A percentile compares a stretch with the other conserved stretches of the same genome.
Evolutionary conservation across 1,140 invertebrate genomes (phyloP).

Genomic region (Hermatobates lingyangjiaoensis): DNA sequence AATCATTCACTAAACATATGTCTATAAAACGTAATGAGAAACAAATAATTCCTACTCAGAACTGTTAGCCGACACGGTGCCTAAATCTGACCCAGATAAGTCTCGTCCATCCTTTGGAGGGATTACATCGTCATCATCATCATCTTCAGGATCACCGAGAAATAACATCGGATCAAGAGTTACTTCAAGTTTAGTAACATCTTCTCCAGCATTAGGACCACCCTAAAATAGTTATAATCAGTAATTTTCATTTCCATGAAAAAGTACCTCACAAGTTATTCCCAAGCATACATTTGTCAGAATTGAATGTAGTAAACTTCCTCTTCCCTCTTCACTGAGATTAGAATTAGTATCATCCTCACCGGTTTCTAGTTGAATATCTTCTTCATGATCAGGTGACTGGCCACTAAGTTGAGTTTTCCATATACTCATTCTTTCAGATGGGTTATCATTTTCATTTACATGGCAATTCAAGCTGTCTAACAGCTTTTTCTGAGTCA

Average conservation of each 20-base stretch:
- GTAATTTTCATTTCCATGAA: neutral
- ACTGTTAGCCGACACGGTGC: too few relatives aligned
- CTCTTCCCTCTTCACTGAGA: constrained; percentile 22
- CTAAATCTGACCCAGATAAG: too few relatives aligned
- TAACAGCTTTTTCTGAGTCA: constrained; percentile 30
- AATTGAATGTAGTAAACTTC: constrained; percentile 30
- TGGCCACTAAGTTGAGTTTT: neutral
- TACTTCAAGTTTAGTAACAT: constrained; percentile 35
- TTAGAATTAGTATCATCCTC: constrained; percentile 7
- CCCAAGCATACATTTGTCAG: constrained; percentile 27
- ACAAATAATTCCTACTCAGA: too few relatives aligned
- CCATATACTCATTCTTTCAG: neutral
- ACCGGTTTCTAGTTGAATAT: constrained; percentile 14
- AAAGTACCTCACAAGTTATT: neutral
- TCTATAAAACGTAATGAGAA: too few relatives aligned
- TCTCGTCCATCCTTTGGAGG: too few relatives aligned
- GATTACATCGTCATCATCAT: constrained; percentile 21
- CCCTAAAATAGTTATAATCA: neutral
- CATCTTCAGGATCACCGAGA: constrained; percentile 27
- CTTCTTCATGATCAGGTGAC: neutral
- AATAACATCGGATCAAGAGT: constrained; percentile 38
- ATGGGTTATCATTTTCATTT: neutral
- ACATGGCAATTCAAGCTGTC: constrained; percentile 2
- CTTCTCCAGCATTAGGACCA: constrained; percentile 10
- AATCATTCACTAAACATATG: too few relatives aligned